Conservation (phyloP, 2,113 vertebrate genomes). For the Semicossyphus pulcher region DNA sequence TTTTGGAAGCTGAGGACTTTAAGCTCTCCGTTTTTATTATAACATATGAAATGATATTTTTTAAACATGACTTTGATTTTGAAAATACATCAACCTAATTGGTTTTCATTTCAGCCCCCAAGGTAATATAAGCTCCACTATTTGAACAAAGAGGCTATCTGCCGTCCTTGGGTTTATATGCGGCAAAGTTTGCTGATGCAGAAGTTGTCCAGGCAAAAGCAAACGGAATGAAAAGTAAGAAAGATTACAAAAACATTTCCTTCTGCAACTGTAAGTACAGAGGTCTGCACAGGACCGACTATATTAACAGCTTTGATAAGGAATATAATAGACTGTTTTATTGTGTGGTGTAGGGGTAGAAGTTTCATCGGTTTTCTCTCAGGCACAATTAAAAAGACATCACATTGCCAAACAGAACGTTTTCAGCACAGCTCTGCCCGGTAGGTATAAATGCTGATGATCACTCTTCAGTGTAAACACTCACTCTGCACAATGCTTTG, state of each 20-base stretch:
- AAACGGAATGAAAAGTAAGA: constrained; percentile 2
- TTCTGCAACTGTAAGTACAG: background rate
- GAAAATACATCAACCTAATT: constrained; percentile 15
- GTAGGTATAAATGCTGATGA: constrained; percentile 12
- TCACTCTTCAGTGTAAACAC: background rate
- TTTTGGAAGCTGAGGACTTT: constrained; percentile 7
- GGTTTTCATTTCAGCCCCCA: background rate
- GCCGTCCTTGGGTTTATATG: constrained; percentile 5
- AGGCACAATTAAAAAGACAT: constrained; percentile 48
- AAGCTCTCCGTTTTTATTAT: background rate
- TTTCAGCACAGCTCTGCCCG: constrained; percentile 15
- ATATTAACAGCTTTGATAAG: constrained; percentile 31
- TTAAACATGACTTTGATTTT: constrained; percentile 14
- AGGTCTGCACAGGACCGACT: background rate
- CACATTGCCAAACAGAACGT: constrained; percentile 10
- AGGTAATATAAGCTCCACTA: background rate
- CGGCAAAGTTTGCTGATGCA: constrained; percentile 23
- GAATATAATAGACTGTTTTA: constrained; percentile 23
- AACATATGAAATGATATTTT: background rate
- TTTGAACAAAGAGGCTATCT: background rate
- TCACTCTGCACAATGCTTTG: background rate
- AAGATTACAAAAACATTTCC: constrained; percentile 33
- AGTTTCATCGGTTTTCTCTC: constrained; percentile 30
- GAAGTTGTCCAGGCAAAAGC: background rate
- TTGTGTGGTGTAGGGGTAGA: constrained; percentile 7